Evolutionary conservation across 2,797 vertebrate genomes (phyloP).

Genomic region (Atherinosoma microstoma): DNA sequence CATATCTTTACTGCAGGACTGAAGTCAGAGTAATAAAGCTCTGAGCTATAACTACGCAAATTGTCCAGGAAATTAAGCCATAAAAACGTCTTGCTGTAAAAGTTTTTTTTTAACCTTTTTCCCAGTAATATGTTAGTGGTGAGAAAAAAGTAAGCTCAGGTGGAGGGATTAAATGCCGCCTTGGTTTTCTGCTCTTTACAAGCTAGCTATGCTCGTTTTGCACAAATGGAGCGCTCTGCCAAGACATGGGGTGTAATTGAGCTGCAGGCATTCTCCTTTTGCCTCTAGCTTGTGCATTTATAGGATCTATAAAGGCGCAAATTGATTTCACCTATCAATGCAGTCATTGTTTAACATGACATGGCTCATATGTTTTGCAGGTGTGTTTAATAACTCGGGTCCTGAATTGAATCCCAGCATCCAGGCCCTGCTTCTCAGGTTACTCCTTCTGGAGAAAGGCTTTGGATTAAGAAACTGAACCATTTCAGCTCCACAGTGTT

Average conservation of each 20-base stretch:
- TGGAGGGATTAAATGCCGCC: conserved; percentile 67
- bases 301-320: conserved; percentile 81
- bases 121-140: conserved; percentile 47
- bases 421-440: conserved; percentile 70
- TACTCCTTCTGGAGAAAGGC: conserved; percentile 59
- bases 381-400: conserved; percentile 79
- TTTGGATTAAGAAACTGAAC: conserved; percentile 41
- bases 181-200: conserved; percentile 74
- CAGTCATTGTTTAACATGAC: conserved; percentile 80
- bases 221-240: conserved; percentile 54
- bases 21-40: conserved; percentile 34
- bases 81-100: conserved; percentile 61
- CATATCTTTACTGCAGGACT: conserved; percentile 26
- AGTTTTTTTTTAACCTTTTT: conserved; percentile 33
- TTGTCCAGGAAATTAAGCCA: conserved; percentile 68
- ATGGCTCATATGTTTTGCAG: conserved; percentile 77
- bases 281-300: conserved; percentile 62
- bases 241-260: conserved; percentile 73
- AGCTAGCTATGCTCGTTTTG: conserved; percentile 65
- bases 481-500: conserved; percentile 31
- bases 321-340: conserved; percentile 83
- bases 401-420: conserved; percentile 62
- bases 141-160: conserved; percentile 53
- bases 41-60: conserved; percentile 40
- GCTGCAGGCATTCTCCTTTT: conserved; percentile 62